Base-by-base conservation (phyloP, 2,113 vertebrate species). In the Rhinolophus ferrumequinum region DNA sequence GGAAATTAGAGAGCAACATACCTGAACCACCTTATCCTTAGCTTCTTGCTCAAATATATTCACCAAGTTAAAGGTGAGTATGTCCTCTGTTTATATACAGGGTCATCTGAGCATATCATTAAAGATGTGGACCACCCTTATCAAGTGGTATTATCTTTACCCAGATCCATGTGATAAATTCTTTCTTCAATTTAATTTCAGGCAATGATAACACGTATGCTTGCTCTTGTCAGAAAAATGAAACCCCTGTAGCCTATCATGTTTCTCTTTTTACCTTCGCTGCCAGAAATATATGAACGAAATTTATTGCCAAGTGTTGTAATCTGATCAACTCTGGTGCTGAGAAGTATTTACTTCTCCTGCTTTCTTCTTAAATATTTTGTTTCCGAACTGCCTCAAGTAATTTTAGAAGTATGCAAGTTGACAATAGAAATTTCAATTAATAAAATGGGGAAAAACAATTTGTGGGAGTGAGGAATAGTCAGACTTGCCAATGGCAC, bases 271-370 rank as follows among this genome's bases (percentile, higher is more conserved):
- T 91, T 41, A 90, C 82, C 83, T 93, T 87, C 6, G 2, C 58
- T 93, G 33, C 54, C 94, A 96, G 85, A 88, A 94, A 96, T 92
- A 82, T 72, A 70, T 26, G 52, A 95, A 67, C 70, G 60, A 81
- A 83, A 85, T 87, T 87, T 80, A 81, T 47, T 69, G 70, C 26
- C 90, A 76, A 67, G 54, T 72, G 33, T 92, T 73, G 56, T 88
- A 84, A 93, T 82, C 66, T 75, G 24, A 95, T 88, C 18, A 58
- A 18, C 70, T 84, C 41, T 73, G 47, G 14, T 76, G 58, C 64
- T n/a, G 67, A 21, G 24, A 87, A 89, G 3, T 86, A 67, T 86
- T 91, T 95, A 75, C 24, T 70, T 84, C 38, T 94, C 44, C 26
- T 56, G 5, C 15, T 89, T 82, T 66, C 41, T 88, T 85, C 58